A percentile compares a stretch with the other conserved stretches of the same genome.
phyloP scores from a whole-genome alignment of 2,113 vertebrate species.

The Microcebus murinus region DNA sequence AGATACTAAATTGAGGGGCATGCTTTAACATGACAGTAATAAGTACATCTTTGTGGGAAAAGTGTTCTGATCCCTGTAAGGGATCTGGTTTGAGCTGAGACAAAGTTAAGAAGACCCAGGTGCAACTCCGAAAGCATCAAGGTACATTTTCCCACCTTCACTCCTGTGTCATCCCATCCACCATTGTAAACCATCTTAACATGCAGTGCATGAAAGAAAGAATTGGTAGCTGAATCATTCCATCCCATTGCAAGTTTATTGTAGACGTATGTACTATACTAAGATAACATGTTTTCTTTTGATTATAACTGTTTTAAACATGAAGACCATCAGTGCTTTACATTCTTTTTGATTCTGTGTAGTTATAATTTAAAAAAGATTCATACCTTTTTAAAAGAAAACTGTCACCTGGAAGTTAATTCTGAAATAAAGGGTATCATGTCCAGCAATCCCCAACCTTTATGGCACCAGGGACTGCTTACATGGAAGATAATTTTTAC shows the following conservation, averaged over 20 bases:
- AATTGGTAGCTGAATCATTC: background rate
- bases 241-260: background rate
- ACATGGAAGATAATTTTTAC: no score
- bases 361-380: background rate
- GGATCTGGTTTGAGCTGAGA: background rate
- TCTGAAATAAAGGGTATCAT: background rate
- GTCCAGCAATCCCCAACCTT: no score
- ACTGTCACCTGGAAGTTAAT: constrained; percentile 3
- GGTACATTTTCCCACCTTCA: background rate
- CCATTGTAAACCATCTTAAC: constrained; percentile 10
- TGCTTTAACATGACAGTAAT: background rate
- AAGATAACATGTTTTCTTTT: background rate
- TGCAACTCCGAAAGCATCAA: background rate
- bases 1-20: background rate
- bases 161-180: background rate
- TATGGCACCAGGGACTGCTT: no score
- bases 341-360: background rate
- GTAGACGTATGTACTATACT: background rate
- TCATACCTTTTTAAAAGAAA: background rate
- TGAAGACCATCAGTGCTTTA: background rate
- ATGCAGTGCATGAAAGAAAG: background rate
- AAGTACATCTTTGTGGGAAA: background rate
- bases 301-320: background rate
- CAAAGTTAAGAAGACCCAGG: background rate
- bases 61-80: background rate